Evolutionary conservation across 2,888 invertebrate species (phyloP), one percentile per base, ranked within the genome.

Genomic region (Listrodromus nycthemerus): DNA sequence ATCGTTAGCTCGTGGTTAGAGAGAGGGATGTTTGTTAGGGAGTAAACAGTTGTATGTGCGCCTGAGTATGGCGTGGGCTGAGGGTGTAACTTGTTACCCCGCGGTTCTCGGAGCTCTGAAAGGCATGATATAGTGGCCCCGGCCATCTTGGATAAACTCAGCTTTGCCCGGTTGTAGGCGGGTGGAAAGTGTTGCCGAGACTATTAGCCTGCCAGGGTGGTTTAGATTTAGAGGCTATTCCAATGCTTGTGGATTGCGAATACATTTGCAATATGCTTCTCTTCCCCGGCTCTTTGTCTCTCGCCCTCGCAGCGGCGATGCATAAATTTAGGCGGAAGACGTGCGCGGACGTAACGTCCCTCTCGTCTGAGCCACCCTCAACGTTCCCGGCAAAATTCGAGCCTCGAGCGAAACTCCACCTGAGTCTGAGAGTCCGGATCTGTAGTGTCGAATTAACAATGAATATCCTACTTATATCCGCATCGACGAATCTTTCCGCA

Each of bases 201-300:
- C 86, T 86, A 86, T 87, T 87, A 87, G 86, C 84, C 86, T 87
- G 87, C 87, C 87, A 87, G 81, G 76, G 45, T 74, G 74, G 82
- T 61, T 87, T 86, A 87, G 87, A 87, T 87, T 87, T 87, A 87
- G 85, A 81, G 86, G 85, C 87, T 85, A 87, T 87, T 87, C 80
- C 87, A 69, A 87, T 85, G 86, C 86, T 84, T 74, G 83, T 79
- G 87, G 84, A 87, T 86, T 86, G 77, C 83, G 82, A 87, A 87
- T 87, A 87, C 86, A 87, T 87, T 86, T 84, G 82, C 84, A 85
- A 85, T 86, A 82, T 82, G 78, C 84, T 80, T 81, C 71, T 70
- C 77, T 27, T 50, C 55, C 10, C 79, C 24, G 67, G 24, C 37
- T 55, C 27, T 45, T 70, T 33, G 24, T 69, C 63, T 61, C 37